Percentiles rank a stretch among this genome's conserved stretches.
phyloP scores from a whole-genome alignment of 2,888 invertebrate species.

The Eucera pruinosa region DNA sequence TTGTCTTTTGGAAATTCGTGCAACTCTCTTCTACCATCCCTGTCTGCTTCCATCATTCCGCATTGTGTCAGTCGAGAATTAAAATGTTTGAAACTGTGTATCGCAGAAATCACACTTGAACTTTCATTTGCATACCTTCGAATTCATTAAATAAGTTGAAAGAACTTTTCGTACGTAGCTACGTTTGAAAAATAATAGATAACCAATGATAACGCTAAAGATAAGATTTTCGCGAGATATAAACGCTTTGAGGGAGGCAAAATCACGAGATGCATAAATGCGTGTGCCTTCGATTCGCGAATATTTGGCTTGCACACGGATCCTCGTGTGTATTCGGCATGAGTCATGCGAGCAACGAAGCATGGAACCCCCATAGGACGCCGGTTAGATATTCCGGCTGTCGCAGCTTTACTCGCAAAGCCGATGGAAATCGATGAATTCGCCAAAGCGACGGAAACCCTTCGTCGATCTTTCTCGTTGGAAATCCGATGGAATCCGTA shows the following conservation, averaged over 20 bases:
- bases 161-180: too few relatives aligned
- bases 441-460: slow-evolving; percentile 53
- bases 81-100: too few relatives aligned
- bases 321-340: slow-evolving; percentile 60
- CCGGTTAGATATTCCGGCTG: slow-evolving; percentile 61
- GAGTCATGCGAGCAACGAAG: slow-evolving; percentile 73
- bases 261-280: neutral
- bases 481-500: slow-evolving; percentile 52
- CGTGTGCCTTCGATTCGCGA: slow-evolving; percentile 18
- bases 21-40: neutral
- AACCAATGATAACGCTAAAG: neutral
- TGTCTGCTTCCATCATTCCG: slow-evolving; percentile 26
- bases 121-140: too few relatives aligned
- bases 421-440: slow-evolving; percentile 65
- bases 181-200: neutral
- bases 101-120: too few relatives aligned
- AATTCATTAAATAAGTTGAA: too few relatives aligned
- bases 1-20: slow-evolving; percentile 15
- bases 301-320: slow-evolving; percentile 40
- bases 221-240: neutral
- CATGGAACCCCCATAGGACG: slow-evolving; percentile 68
- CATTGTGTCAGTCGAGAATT: neutral
- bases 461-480: slow-evolving; percentile 31
- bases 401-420: slow-evolving; percentile 50
- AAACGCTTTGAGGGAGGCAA: neutral